Conservation (phyloP, 2,888 invertebrate genomes). For the Agrochola lota region DNA sequence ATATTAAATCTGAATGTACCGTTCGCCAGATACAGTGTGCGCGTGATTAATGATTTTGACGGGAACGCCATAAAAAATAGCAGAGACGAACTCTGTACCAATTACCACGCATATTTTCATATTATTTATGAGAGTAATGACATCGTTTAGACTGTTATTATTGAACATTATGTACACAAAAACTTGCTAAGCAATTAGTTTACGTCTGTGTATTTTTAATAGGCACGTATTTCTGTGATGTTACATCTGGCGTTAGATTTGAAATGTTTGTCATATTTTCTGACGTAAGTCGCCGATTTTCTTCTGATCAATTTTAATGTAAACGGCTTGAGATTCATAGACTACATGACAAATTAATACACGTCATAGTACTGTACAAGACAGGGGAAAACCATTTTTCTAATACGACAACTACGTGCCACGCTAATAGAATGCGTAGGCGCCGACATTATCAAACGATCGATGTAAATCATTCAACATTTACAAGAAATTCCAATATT, state of each 20-base stretch:
- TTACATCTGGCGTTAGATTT: slow-evolving; percentile 29
- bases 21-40: slow-evolving; percentile 44
- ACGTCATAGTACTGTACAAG: slow-evolving; percentile 4
- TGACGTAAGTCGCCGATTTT: slow-evolving; percentile 8
- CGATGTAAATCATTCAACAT: slow-evolving; percentile 12
- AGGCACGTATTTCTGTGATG: slow-evolving; percentile 29
- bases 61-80: slow-evolving; percentile 58
- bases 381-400: slow-evolving; percentile 15
- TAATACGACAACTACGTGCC: background rate
- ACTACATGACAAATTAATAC: slow-evolving; percentile 14
- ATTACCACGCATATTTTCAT: slow-evolving; percentile 46
- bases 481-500: background rate
- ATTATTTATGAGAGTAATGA: slow-evolving; percentile 49
- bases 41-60: slow-evolving; percentile 62
- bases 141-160: slow-evolving; percentile 42
- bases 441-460: slow-evolving; percentile 18
- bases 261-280: slow-evolving; percentile 27
- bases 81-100: slow-evolving; percentile 59
- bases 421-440: slow-evolving; percentile 19
- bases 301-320: slow-evolving; percentile 18
- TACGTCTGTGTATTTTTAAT: slow-evolving; percentile 42
- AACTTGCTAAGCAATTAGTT: slow-evolving; percentile 48
- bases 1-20: slow-evolving; percentile 59
- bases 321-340: slow-evolving; percentile 5
- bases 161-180: slow-evolving; percentile 29